Evolutionary conservation across 2,113 vertebrate species (phyloP).

Genomic region (Neogobius melanostomus): DNA sequence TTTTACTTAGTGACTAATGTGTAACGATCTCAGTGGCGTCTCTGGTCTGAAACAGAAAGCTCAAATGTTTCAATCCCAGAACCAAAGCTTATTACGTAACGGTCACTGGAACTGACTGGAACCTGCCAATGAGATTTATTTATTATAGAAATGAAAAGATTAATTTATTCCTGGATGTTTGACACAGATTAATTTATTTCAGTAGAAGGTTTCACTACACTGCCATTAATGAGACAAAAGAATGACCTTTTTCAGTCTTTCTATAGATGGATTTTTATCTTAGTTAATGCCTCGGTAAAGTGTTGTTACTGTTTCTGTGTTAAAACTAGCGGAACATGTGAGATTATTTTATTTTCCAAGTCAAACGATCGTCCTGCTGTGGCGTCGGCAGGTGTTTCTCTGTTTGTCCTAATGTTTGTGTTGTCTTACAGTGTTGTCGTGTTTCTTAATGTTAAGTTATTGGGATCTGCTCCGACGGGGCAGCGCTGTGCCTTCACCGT

Average conservation of each 20-base stretch:
- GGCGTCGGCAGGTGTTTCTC: neutral
- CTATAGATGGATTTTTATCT: neutral
- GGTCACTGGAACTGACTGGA: neutral
- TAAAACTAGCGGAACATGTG: neutral
- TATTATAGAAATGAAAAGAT: neutral
- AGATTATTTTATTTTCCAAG: no score
- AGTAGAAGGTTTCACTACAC: neutral
- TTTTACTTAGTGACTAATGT: slow-evolving; percentile 25
- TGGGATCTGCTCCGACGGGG: slow-evolving; percentile 9
- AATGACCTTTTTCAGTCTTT: neutral
- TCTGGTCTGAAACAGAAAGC: neutral
- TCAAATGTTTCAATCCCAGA: no score
- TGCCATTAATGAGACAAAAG: neutral
- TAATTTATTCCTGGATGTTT: slow-evolving; percentile 14
- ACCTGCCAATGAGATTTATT: neutral
- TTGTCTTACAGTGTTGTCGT: neutral
- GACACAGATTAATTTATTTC: neutral
- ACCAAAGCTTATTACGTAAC: no score
- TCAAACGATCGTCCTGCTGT: no score
- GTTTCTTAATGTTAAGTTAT: neutral
- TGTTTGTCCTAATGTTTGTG: neutral
- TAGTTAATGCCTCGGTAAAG: neutral
- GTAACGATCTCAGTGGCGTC: slow-evolving; percentile 25
- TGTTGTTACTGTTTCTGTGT: neutral
- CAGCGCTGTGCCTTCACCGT: slow-evolving; percentile 54